Evolutionary conservation across 1,140 invertebrate species (phyloP), one percentile per base, ranked within the genome.

Genomic region (Kradibia gibbosae): DNA sequence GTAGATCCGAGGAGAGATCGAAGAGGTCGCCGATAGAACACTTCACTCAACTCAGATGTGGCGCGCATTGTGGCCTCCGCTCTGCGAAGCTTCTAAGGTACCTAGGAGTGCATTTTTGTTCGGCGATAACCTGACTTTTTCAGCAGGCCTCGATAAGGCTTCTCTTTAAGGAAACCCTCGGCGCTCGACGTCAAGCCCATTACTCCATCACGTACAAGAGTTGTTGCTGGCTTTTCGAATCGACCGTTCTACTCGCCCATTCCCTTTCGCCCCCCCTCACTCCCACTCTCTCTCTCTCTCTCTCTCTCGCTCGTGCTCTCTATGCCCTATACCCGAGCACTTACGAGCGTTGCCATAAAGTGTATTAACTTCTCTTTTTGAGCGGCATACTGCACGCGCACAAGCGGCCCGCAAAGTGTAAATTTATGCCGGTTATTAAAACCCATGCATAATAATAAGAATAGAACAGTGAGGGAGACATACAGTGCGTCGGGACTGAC

Each of bases 371-470:
- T 73, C 78, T 72, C 78, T 80, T 73, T 78, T 50, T 48, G 25
- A 65, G 42, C 77, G 73, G 34, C 48, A 15, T 31, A 48, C 70
- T 31, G 42, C 39, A 45, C 39, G n/a, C 39, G 39, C 67, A 39
- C 20, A 42, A 50, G 60, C n/a, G 34, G 36, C 25, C 31, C 28
- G 53, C 71, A 13, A 55, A 81, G 79, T 81, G 79, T 81, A 81
- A 81, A 81, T 81, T 81, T 81, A 81, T 60, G 57, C 34, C 60
- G 57, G 79, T 67, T 81, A 81, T 81, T 81, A 81, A 81, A 75
- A 81, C 75, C 62, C 50, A 42, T 34, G 65, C 31, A 73, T 53
- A 53, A 31, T 53, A 73, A 73, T 7, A 25, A 28, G 48, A 50
- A 28, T 8, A 2, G 2, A n/a, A n/a, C 36, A 28, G 36, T 34